Evolutionary conservation across 2,797 vertebrate species (phyloP).

Genomic region (Pseudotriccus pelzelni): DNA sequence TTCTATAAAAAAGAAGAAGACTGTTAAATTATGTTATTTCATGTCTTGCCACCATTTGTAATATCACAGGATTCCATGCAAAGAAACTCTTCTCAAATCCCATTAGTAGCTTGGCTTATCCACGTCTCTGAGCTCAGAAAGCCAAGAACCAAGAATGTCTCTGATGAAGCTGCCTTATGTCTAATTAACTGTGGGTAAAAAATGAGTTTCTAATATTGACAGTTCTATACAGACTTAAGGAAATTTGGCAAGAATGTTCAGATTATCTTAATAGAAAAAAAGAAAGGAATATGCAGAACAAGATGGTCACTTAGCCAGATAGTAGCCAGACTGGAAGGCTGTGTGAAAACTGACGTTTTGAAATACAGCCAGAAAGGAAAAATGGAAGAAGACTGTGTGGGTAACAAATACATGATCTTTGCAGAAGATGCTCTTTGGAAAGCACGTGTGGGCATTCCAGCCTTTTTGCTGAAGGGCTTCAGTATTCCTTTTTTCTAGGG

Average conservation of each 20-base stretch:
- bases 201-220: conserved; percentile 20
- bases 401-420: neutral
- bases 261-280: neutral
- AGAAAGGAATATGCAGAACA: neutral
- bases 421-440: neutral
- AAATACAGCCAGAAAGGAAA: neutral
- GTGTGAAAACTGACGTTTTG: neutral
- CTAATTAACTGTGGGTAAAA: conserved; percentile 31
- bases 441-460: neutral
- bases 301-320: neutral
- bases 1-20: neutral
- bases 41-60: conserved; percentile 27
- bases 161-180: conserved; percentile 6
- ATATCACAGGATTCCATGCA: neutral
- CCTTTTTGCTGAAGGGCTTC: neutral
- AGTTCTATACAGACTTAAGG: neutral
- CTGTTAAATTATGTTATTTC: neutral
- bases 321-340: neutral
- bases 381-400: neutral
- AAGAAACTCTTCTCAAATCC: neutral
- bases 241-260: neutral
- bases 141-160: neutral
- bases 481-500: neutral
- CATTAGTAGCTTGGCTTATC: neutral
- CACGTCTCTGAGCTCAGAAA: neutral